Percentiles rank a stretch among this genome's conserved stretches.
These are phyloP conservation scores for Rhopilema esculentum DNA, from an alignment of 30 jellyfish, hydroid and myxozoan genomes.

Conservation along the genomic window DNA sequence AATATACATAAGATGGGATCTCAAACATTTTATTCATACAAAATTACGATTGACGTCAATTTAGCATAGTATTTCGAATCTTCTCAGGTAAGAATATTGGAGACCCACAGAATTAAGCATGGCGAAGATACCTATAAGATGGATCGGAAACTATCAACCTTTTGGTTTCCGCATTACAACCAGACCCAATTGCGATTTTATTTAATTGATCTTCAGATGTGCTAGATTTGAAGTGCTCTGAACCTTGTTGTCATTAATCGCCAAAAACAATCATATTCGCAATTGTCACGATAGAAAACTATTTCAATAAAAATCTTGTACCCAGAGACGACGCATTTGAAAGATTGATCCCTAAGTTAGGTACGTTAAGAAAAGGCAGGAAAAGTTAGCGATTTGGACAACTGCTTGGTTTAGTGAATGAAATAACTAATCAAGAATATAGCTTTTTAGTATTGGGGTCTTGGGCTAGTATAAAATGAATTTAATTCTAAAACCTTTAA, in stretches of 20 bases:
- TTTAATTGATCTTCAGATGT: neutral
- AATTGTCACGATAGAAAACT: no score
- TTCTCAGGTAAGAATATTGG: conserved; percentile 1
- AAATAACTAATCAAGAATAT: neutral
- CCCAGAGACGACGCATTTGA: neutral
- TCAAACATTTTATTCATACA: conserved; percentile 61
- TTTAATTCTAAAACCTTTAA: conserved; percentile 1
- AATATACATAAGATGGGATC: conserved; percentile 59
- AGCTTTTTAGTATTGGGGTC: conserved; percentile 2
- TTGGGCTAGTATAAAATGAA: conserved; percentile 15
- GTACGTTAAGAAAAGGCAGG: no score
- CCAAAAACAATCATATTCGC: no score
- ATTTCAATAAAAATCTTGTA: neutral
- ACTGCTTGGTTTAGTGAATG: neutral
- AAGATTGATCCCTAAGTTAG: no score
- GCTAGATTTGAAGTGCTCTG: neutral
- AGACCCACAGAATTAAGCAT: neutral
- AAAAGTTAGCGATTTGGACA: no score
- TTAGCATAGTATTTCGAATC: conserved; percentile 42
- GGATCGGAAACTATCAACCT: neutral
- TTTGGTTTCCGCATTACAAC: neutral
- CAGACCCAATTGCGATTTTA: neutral
- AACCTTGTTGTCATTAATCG: neutral
- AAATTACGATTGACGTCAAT: conserved; percentile 50
- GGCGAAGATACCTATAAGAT: neutral